Base-by-base conservation (phyloP, 2,888 invertebrate genomes). In the Bibio marci region DNA sequence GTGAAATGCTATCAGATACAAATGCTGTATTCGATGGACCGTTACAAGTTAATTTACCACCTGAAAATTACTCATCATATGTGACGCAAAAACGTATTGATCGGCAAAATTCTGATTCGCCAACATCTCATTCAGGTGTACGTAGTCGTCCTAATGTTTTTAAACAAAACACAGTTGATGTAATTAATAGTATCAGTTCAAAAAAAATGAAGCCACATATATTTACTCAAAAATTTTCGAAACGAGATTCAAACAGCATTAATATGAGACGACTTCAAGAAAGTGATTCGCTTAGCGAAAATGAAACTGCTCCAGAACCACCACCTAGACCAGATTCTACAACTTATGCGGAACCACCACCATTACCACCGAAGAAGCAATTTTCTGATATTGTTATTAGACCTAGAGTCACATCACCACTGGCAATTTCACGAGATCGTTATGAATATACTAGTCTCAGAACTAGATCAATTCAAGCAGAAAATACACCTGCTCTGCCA, bases 321-420 rank as follows among this genome's bases (percentile, higher is more conserved):
- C 62, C 63, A 14, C 63, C 64, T 2, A 49, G 62, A 4, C 61
- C 61, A 3, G 62, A 62, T 27, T 55, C 56, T 3, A 51, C 50
- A 4, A 54, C 62, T 12, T 63, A 72, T 37, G 67, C 71, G 6
- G 76, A 77, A 52, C 80, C 80, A 3, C 80, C 80, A 2, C 80
- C 80, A 3, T 59, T 80, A 54, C 69, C 80, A 15, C 80, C 80
- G 12, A 80, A 79, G 52, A 77, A 78, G 46, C 71, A 73, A 47
- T 63, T 66, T 32, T 66, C 63, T 37, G 70, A 71, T 45, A 61
- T 69, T 35, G 57, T 64, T 2, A 62, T 68, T 18, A 73, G 77
- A 33, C 59, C 43, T 19, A 17, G 37, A 11, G 33, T 49, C 11
- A 50, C 51, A 14, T 49, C 56, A 19, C 47, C 45, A 32, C 46